Base-by-base conservation (phyloP, 1,140 invertebrate genomes). In the Polypedilum vanderplanki region DNA sequence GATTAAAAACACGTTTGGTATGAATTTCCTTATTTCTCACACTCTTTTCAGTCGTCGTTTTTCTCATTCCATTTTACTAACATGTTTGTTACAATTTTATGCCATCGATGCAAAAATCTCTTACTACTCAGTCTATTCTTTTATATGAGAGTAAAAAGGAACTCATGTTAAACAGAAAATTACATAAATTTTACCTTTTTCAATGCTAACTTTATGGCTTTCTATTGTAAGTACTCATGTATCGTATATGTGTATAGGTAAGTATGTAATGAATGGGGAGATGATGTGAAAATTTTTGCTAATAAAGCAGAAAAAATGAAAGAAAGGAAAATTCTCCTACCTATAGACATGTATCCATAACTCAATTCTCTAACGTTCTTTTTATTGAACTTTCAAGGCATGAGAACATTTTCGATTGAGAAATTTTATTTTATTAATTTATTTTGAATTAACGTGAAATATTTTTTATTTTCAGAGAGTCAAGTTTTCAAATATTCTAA, bases 1-100 rank as follows among this genome's bases (percentile, higher is more conserved):
- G 65, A 70, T 70, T 70, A 70, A 70, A 70, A 70, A 70, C 65
- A 70, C 65, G 65, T 70, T 70, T 70, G 65, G 65, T 70, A 70
- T 70, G 65, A 70, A 70, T 70, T 70, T 70, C 65, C 65, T 70
- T 70, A 8, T 70, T 20, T 67, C 20, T 18, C 17, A 20, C 4
- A 15, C 46, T 15, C 46, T 15, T 57, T 1, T 57, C 46, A 17
- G 17, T 70, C 1, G n/a, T 10, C 65, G 9, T 20, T 70, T 20
- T 22, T 70, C 18, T 22, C 18, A 18, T 22, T 9, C 15, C 18
- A 18, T 22, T 9, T 3, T 70, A 70, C 65, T 8, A 70, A 70
- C 65, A 70, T 70, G 24, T 33, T 33, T 33, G 24, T 33, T 33
- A 33, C 24, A 33, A 33, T 57, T 15, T 70, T 20, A 70, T 70